These are phyloP conservation scores for Gymnobelideus leadbeateri DNA, from an alignment of 2,113 vertebrate genomes.

Conservation along the genomic window DNA sequence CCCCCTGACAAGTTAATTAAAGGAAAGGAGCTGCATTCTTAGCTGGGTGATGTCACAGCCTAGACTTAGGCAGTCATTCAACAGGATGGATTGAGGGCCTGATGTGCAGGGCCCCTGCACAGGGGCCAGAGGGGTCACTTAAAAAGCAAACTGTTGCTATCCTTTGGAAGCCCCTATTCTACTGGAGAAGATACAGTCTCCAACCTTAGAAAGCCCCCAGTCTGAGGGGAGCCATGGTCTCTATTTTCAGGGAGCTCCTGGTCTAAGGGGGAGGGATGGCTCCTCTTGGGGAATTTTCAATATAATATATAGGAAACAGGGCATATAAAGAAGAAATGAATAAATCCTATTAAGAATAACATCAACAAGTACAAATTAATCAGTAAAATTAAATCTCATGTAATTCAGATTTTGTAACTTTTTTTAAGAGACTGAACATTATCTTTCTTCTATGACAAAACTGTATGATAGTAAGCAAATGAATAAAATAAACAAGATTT, in stretches of 20 bases:
- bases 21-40: slow-evolving; percentile 8
- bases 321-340: not conserved
- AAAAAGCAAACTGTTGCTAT: not conserved
- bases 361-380: not conserved
- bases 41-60: slow-evolving; percentile 7
- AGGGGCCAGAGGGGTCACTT: not conserved
- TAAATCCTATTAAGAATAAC: not conserved
- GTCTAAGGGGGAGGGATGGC: not conserved
- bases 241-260: not conserved
- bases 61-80: not conserved
- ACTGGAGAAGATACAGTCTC: not conserved
- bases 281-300: not conserved
- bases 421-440: not conserved
- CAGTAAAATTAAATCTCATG: not conserved
- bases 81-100: slow-evolving; percentile 3
- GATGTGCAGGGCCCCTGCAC: not conserved
- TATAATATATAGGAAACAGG: not conserved
- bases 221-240: not conserved
- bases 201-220: not conserved
- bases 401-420: not conserved
- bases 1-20: slow-evolving; percentile 9
- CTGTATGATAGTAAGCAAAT: not conserved
- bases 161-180: not conserved
- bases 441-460: not conserved
- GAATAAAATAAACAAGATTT: not conserved